These are phyloP conservation scores for Osmoderma eremita DNA, from an alignment of 2,888 invertebrate genomes.

Conservation along the genomic window DNA sequence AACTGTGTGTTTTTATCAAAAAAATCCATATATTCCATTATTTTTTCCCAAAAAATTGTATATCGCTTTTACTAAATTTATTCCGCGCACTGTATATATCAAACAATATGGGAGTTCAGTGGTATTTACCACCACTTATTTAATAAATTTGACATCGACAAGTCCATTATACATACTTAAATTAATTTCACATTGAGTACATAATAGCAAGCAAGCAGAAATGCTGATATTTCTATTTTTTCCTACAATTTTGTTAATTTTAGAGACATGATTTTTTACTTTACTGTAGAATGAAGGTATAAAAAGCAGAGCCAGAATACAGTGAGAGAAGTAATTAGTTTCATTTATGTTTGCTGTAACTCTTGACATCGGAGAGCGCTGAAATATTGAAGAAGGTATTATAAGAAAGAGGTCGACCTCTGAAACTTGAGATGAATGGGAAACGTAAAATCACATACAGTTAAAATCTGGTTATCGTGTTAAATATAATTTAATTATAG, in stretches of 20 bases:
- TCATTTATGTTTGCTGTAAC: constrained; percentile 42
- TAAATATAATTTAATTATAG: constrained; percentile 46
- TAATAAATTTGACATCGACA: background rate
- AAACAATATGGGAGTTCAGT: too few relatives aligned
- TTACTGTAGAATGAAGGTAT: background rate
- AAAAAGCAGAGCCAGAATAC: background rate
- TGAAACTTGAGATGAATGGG: constrained; percentile 10
- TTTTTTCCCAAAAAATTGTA: too few relatives aligned
- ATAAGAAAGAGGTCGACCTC: constrained; percentile 8
- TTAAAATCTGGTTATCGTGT: constrained; percentile 43
- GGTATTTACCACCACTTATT: too few relatives aligned
- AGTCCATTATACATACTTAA: background rate
- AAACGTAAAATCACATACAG: constrained; percentile 13
- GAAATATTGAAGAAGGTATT: constrained; percentile 8
- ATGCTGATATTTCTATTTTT: too few relatives aligned
- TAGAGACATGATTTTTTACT: constrained; percentile 17
- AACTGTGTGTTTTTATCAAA: too few relatives aligned
- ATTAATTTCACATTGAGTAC: too few relatives aligned
- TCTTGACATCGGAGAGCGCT: constrained; percentile 15
- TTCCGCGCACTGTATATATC: too few relatives aligned
- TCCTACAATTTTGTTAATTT: constrained; percentile 5
- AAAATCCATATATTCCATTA: too few relatives aligned
- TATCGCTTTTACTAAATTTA: too few relatives aligned
- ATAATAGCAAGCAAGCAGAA: too few relatives aligned
- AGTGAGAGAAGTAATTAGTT: constrained; percentile 39